Base-by-base conservation (phyloP, 2,113 vertebrate genomes). In the Balaeniceps rex region DNA sequence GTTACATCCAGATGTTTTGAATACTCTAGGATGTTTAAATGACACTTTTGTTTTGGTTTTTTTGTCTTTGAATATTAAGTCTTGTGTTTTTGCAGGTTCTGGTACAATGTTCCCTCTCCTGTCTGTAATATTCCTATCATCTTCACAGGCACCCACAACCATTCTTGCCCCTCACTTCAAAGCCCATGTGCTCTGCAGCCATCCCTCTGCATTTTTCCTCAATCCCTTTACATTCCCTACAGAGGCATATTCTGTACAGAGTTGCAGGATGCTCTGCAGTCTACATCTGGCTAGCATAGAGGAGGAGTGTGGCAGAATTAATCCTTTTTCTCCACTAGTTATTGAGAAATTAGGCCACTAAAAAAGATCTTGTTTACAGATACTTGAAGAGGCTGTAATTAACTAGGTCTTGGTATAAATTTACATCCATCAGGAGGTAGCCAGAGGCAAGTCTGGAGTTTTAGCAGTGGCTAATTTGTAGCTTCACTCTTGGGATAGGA, bases 361-460 rank as follows among this genome's bases (percentile, higher is more conserved):
- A 88, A 92, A 79, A 87, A 76, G 58, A 85, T 84, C 69, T 83
- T 89, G 46, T 93, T 96, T 94, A 83, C 80, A 85, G 83, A 82
- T 94, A 87, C 36, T 74, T 4, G 0, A 58, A 72, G 57, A 76
- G 44, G 14, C 51, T 89, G 58, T 89, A 85, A 87, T 91, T 94
- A 79, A 65, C 61, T 87, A 38, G 26, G 29, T 88, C 71, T 83
- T 76, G 36, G 66, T 81, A 93, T 90, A 94, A 94, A 80, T 95
- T 84, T 87, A 25, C 51, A 76, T 91, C 83, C 70, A 85, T 87
- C 72, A 83, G 55, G 70, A 91, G 46, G 34, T 42, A 91, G 81
- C 81, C 65, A 79, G 74, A 83, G 84, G 91, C 81, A 91, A 91
- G 63, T 84, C 83, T 95, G 42, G 77, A 87, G 34, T 93, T 89